Evolutionary conservation across 2,113 vertebrate species (phyloP).

Genomic region (Dinomys branickii): DNA sequence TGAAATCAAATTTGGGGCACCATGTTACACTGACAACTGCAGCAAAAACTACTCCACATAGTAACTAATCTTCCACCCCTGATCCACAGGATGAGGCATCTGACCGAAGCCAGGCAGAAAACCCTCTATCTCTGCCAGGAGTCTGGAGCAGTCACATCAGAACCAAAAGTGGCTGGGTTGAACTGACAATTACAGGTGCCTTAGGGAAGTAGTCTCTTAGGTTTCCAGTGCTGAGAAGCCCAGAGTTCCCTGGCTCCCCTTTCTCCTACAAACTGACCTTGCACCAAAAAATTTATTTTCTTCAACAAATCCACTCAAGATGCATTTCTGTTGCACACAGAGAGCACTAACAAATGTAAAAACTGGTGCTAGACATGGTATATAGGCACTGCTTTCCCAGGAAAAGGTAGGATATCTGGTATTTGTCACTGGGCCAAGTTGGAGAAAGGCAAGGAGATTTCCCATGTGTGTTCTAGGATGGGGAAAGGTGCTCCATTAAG

Average conservation of each 20-base stretch:
- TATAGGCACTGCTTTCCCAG: not conserved
- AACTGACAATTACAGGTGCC: no score
- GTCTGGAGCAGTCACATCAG: not conserved
- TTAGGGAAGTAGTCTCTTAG: not conserved
- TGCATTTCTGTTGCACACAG: not conserved
- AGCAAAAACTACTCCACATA: not conserved
- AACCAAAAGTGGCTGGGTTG: not conserved
- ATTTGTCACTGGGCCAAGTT: not conserved
- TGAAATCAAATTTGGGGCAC: not conserved
- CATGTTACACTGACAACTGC: not conserved
- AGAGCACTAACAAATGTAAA: not conserved
- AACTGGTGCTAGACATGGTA: not conserved
- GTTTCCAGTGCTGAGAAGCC: not conserved
- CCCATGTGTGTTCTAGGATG: not conserved
- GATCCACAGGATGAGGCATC: not conserved
- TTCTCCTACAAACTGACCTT: not conserved
- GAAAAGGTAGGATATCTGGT: not conserved
- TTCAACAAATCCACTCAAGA: not conserved
- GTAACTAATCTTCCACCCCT: not conserved
- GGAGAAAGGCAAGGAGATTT: not conserved
- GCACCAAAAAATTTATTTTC: not conserved
- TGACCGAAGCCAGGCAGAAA: not conserved
- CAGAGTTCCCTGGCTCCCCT: not conserved
- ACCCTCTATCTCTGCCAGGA: not conserved
- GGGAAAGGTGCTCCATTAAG: not conserved